A percentile compares a stretch with the other conserved stretches of the same genome.
phyloP scores from a whole-genome alignment of 2,888 invertebrate genomes.

The Patella depressa region DNA sequence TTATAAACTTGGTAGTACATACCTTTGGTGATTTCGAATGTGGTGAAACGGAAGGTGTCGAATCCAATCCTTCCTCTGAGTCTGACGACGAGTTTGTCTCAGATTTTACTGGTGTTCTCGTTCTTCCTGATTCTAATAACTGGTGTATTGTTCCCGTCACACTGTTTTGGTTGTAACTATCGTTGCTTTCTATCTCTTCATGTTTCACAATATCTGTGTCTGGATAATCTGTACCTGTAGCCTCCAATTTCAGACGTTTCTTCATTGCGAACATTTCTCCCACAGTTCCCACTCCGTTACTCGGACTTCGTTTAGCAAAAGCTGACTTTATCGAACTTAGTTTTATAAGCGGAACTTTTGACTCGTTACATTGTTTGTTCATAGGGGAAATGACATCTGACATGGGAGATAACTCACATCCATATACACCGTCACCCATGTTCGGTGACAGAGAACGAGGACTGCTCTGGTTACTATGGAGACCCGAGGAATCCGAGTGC shows the following conservation, averaged over 20 bases:
- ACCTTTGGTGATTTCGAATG: too few relatives aligned
- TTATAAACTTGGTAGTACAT: too few relatives aligned
- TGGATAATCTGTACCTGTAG: conserved; percentile 31
- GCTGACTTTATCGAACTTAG: conserved; percentile 59
- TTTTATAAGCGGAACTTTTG: conserved; percentile 41
- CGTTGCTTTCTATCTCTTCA: conserved; percentile 11
- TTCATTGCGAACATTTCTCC: conserved; percentile 55
- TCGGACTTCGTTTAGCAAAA: conserved; percentile 39
- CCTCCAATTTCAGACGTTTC: conserved; percentile 51
- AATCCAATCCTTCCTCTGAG: neutral
- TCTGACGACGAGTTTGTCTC: conserved; percentile 15
- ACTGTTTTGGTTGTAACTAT: neutral
- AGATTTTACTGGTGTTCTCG: conserved; percentile 17
- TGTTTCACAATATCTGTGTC: neutral
- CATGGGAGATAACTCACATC: neutral
- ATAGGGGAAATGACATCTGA: neutral
- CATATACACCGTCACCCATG: neutral
- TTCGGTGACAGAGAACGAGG: neutral
- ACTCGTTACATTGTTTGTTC: neutral
- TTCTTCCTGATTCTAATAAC: neutral
- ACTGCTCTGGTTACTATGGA: conserved; percentile 5
- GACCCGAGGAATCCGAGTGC: neutral
- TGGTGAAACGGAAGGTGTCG: neutral
- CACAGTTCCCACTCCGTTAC: conserved; percentile 35
- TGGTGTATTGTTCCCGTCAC: neutral